Base-by-base conservation (phyloP, 64 coral and sea anemone species). In the Acropora yongei region DNA sequence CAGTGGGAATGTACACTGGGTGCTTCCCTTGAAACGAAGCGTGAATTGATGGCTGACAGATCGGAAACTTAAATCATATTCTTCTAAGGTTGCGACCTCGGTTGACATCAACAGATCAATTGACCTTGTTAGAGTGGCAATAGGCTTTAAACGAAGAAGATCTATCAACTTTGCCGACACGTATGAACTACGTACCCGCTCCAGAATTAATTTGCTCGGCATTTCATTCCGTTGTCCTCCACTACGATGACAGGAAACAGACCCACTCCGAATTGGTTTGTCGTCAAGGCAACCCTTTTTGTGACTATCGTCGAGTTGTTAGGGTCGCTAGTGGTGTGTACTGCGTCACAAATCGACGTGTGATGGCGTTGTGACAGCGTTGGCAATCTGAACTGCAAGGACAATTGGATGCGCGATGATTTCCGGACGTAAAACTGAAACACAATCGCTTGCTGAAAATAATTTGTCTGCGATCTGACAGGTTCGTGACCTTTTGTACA, bases 171-270 rank as follows among this genome's bases (percentile, higher is more conserved):
- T 55, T 55, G 51, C 51, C 51, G 78, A 91, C 17, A 91, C 68
- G 19, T 91, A 91, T 16, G 89, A 82, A 17, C 78, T 83, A 12
- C 68, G 30, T 30, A 30, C 51, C 80, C 1, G 77, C 88, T 79
- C 88, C 88, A 6, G 88, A 79, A 60, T 90, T 76, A 8, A 90
- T 67, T 11, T 8, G 90, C 90, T 66, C 80, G 67, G 50, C 90
- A 85, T 74, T 71, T 80, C 2, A 84, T 77, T 11, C 90, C 79
- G 44, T 91, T 91, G 63, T 84, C 79, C 42, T 91, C 69, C 2
- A 91, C 51, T 8, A 84, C 80, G 50, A 91, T 72, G 9, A 91
- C 80, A 55, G 80, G 90, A 44, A 84, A 91, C 49, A 83, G 14
- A 41, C 67, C 80, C 51, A 7, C 51, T 55, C 51, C 51, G 51